phyloP scores from a whole-genome alignment of 2,113 vertebrate species.

The Nipponia nippon region DNA sequence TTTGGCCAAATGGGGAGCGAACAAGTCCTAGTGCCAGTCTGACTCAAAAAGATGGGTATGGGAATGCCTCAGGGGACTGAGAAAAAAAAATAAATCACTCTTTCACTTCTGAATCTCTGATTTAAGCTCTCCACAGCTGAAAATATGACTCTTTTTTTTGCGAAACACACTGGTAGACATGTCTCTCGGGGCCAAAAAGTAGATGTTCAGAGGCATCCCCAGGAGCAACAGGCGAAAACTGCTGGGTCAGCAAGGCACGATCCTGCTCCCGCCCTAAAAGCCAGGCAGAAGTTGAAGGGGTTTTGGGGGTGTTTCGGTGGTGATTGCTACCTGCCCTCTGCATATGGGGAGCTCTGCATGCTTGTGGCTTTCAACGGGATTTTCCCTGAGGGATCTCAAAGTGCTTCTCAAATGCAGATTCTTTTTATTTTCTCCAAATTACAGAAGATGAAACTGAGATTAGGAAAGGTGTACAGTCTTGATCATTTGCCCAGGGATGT shows the following conservation, averaged over 20 bases:
- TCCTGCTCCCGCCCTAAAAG: background rate
- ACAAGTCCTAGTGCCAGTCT: background rate
- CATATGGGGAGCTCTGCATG: fast-evolving
- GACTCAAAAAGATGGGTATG: background rate
- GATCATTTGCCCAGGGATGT: background rate
- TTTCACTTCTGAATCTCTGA: background rate
- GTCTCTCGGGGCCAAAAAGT: background rate
- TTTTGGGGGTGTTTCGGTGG: background rate
- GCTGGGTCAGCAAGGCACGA: background rate
- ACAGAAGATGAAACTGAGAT: background rate
- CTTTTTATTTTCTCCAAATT: background rate
- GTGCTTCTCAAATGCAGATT: background rate
- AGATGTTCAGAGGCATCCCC: background rate
- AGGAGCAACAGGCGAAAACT: background rate
- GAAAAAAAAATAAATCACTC: background rate
- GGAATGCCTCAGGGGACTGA: background rate
- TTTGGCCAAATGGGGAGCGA: background rate
- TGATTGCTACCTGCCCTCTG: background rate
- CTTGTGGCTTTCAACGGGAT: background rate
- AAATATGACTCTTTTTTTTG: background rate
- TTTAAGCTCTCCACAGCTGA: background rate
- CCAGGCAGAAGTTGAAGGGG: background rate
- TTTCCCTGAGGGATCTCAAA: background rate
- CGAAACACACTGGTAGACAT: background rate
- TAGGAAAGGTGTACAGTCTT: background rate